phyloP scores from a whole-genome alignment of 2,888 invertebrate genomes.

The Odiellus spinosus region DNA sequence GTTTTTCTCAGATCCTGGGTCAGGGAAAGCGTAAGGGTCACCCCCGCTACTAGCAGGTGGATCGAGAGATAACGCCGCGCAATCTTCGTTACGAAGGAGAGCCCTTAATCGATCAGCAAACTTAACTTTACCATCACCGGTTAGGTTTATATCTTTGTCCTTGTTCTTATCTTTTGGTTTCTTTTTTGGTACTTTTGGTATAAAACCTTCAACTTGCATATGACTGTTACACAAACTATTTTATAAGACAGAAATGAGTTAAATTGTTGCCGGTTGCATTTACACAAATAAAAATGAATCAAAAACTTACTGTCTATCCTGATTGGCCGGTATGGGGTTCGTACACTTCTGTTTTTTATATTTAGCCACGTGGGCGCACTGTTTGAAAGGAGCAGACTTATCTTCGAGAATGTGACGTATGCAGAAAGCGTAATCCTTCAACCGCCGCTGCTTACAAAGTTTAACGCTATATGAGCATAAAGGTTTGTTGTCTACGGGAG shows the following conservation, averaged over 20 bases:
- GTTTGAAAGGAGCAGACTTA: constrained; percentile 35
- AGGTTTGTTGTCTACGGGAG: constrained; percentile 34
- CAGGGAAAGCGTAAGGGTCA: constrained; percentile 37
- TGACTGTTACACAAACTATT: constrained; percentile 35
- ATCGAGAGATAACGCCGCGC: constrained; percentile 22
- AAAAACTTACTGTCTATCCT: constrained; percentile 30
- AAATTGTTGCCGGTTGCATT: too few species aligned
- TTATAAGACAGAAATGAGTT: constrained; percentile 1
- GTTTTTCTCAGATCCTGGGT: constrained; percentile 19
- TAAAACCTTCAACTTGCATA: constrained; percentile 32
- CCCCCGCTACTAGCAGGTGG: constrained; percentile 23
- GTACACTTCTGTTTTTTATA: constrained; percentile 33
- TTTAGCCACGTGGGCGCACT: constrained; percentile 33
- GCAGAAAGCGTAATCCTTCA: constrained; percentile 36
- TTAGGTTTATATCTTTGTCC: constrained; percentile 13
- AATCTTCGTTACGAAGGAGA: constrained; percentile 22
- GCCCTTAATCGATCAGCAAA: constrained; percentile 35
- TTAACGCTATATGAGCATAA: constrained; percentile 34
- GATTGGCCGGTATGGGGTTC: constrained; percentile 34
- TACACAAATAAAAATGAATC: constrained; percentile 1
- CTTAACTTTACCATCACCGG: constrained; percentile 32
- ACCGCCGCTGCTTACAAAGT: constrained; percentile 37
- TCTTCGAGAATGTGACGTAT: constrained; percentile 37
- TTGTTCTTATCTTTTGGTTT: constrained; percentile 24
- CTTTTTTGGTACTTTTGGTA: constrained; percentile 28